Evolutionary conservation across 2,797 vertebrate genomes (phyloP), one percentile per base, ranked within the genome.

Genomic region (Echiichthys vipera): DNA sequence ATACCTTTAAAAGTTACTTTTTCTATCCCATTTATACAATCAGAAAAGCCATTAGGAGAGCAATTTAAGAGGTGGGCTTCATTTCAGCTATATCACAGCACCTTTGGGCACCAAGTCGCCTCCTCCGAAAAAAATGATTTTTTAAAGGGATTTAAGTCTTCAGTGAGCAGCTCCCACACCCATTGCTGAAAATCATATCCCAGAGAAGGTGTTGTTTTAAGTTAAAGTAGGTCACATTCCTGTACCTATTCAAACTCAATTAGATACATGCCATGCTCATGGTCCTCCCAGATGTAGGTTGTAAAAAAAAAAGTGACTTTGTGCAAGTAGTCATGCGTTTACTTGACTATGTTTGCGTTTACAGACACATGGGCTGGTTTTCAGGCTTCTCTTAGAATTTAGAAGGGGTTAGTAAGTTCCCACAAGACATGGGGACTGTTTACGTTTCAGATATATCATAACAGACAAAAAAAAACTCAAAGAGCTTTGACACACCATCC

Each of bases 211-310:
- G 74, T 81, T 89, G 87, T 90, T 87, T 86, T 85, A 70, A 86
- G 81, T 86, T 65, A 61, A 92, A 89, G 56, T 88, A 86, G 88
- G 91, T 68, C 84, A 89, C 63, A 81, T 87, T 83, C 75, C 74
- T 69, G 27, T 30, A 71, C 76, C 67, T 80, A 57, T 66, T 85
- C 68, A 65, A 76, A 75, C 64, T 85, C 73, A 79, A 68, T 87
- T 90, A 81, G 43, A 22, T 59, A 30, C 54, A 66, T 73, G 83
- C 59, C 80, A 70, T 81, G 46, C 81, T 86, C 71, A 80, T 59
- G 64, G 70, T 61, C 76, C 47, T 65, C 53, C 57, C 65, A 63
- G 25, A 77, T 71, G 47, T 46, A 62, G 45, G 34, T 7, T 75
- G 55, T 84, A 65, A 58, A 76, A 62, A 58, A 76, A 62, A 74